Evolutionary conservation across 2,113 vertebrate species (phyloP), one percentile per base, ranked within the genome.

Genomic region (Chionomys nivalis): DNA sequence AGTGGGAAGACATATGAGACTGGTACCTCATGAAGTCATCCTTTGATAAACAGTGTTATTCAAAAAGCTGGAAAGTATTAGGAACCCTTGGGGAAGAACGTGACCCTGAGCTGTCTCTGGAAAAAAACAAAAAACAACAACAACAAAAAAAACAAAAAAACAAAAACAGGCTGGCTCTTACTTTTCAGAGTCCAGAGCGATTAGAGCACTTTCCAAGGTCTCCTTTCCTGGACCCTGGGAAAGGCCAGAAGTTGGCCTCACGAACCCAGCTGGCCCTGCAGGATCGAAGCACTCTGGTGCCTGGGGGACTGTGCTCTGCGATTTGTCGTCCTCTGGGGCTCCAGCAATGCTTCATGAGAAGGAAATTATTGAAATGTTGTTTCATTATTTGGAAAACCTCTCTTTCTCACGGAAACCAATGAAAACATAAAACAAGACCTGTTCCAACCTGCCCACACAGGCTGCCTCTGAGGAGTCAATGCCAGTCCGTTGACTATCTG

Each of bases 171-270:
- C 23, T 2, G 19, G 13, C 83, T 47, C 99, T 99, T 99, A 99
- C 99, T 99, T 99, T 94, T 99, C 99, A 0, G 99, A 99, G 98
- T 99, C 99, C 98, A 99, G 98, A 11, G 99, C 99, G 72, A 99
- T 98, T 94, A 99, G 98, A 31, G 99, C 99, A 47, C 97, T 99
- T 98, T 99, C 99, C 98, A 99, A 97, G 26, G 99, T 99, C 98
- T 99, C 99, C 98, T 99, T 99, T 82, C 99, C 98, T n/a, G 98
- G 98, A 91, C 98, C 99, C 85, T 97, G 98, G 63, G 98, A 96
- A 89, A 98, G 94, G 79, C 98, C 98, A 14, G 98, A 93, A 23
- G 98, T 98, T 0, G 98, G 94, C 95, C 98, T 99, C 61, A 97
- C 98, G 23, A 99, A 99, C 92, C 97, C 98, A 3, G 97, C 97